A percentile compares a stretch with the other conserved stretches of the same genome.
phyloP scores from a whole-genome alignment of 2,797 vertebrate genomes.

The Melanotaenia parkinsoni region DNA sequence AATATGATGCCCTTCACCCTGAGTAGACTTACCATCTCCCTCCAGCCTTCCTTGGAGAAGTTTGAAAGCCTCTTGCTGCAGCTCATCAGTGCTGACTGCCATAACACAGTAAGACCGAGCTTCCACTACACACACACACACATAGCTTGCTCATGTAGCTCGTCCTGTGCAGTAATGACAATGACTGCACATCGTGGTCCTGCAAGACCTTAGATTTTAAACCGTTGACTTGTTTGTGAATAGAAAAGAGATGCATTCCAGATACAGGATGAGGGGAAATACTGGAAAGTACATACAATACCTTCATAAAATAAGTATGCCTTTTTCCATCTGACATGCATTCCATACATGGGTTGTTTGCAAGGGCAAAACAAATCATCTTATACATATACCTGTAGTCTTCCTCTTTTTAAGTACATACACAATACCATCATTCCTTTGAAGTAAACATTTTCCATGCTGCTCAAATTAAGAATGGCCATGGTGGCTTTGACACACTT shows the following conservation, averaged over 20 bases:
- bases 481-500: conserved; percentile 55
- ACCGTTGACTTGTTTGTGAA: conserved; percentile 2
- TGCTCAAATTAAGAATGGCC: conserved; percentile 54
- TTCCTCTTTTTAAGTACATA: conserved; percentile 8
- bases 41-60: conserved; percentile 89
- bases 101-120: conserved; percentile 84
- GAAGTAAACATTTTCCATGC: conserved; percentile 23
- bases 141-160: conserved; percentile 1
- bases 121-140: conserved; percentile 18
- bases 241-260: background rate
- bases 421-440: conserved; percentile 14
- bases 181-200: conserved; percentile 9
- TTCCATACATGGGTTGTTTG: conserved; percentile 5
- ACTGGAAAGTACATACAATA: background rate
- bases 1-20: conserved; percentile 83
- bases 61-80: conserved; percentile 92
- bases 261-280: background rate
- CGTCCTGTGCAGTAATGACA: conserved; percentile 1
- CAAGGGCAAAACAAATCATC: conserved; percentile 14
- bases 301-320: conserved; percentile 3
- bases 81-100: conserved; percentile 84
- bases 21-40: conserved; percentile 83
- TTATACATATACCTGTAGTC: background rate
- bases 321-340: conserved; percentile 18
- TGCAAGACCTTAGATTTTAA: background rate